These are phyloP conservation scores for Vicugna pacos DNA, from an alignment of 2,113 vertebrate genomes.

Conservation along the genomic window DNA sequence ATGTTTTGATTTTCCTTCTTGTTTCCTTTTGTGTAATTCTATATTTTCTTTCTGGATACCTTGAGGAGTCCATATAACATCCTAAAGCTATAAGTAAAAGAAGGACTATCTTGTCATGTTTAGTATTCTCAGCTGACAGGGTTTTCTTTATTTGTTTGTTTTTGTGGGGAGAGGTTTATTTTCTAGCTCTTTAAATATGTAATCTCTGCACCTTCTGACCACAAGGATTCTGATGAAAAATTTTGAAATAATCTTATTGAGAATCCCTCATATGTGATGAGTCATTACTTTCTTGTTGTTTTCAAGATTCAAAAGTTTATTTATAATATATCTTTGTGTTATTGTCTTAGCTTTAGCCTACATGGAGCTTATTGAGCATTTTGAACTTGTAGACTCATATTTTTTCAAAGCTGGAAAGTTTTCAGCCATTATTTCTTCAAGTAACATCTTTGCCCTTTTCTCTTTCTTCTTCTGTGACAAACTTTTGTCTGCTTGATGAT, in stretches of 20 bases:
- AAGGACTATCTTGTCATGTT: not conserved
- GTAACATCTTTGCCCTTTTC: not conserved
- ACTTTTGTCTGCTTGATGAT: not conserved
- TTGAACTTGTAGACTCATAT: not conserved
- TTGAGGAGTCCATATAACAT: not conserved
- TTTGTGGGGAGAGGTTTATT: too few species aligned
- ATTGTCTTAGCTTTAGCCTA: not conserved
- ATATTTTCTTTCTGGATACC: not conserved
- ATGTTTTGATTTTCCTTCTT: not conserved
- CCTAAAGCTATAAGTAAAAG: not conserved
- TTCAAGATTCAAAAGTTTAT: not conserved
- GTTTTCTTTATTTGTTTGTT: too few species aligned
- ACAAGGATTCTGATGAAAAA: not conserved
- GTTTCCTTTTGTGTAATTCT: not conserved
- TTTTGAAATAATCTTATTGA: not conserved
- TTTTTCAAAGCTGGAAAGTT: not conserved
- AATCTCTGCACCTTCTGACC: not conserved
- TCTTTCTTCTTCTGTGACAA: not conserved
- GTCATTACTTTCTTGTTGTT: not conserved
- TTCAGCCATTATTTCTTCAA: not conserved
- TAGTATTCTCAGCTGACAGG: not conserved
- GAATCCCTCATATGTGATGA: not conserved
- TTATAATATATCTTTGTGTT: not conserved
- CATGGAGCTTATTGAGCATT: not conserved
- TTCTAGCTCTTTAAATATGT: not conserved